These are phyloP conservation scores for Antheraea pernyi DNA, from an alignment of 1,140 invertebrate species.

Conservation along the genomic window DNA sequence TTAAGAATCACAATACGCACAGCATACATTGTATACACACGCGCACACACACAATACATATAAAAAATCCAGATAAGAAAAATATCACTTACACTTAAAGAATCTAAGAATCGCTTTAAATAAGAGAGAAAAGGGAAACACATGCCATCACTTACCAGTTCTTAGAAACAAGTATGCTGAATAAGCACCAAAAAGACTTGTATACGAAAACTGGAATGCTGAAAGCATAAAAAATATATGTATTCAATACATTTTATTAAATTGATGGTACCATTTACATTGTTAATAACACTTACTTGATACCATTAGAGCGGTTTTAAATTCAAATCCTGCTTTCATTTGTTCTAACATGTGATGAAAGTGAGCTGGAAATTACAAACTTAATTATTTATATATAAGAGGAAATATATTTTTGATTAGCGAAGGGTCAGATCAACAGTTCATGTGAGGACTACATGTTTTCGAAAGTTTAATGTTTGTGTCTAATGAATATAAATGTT, in stretches of 20 bases:
- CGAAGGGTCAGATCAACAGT: too few species aligned
- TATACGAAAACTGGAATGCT: slow-evolving; percentile 95
- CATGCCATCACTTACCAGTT: slow-evolving; percentile 78
- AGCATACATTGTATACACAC: too few species aligned
- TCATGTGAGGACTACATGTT: too few species aligned
- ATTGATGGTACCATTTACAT: neutral
- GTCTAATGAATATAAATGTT: too few species aligned
- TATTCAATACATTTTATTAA: neutral
- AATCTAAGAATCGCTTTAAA: neutral
- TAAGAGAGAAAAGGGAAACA: slow-evolving; percentile 1
- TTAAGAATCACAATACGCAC: too few species aligned
- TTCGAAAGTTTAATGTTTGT: too few species aligned
- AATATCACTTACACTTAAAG: too few species aligned
- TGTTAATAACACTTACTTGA: slow-evolving; percentile 81
- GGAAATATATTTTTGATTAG: too few species aligned
- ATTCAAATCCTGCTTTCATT: slow-evolving; percentile 84
- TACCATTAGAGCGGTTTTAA: slow-evolving; percentile 84
- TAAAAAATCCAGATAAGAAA: too few species aligned
- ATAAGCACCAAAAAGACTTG: slow-evolving; percentile 95
- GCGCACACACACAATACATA: too few species aligned
- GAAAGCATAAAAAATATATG: slow-evolving; percentile 47
- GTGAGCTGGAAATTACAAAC: slow-evolving; percentile 84
- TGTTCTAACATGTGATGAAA: slow-evolving; percentile 95
- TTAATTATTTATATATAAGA: neutral
- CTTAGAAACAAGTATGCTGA: slow-evolving; percentile 93